Base-by-base conservation (phyloP, 1,140 invertebrate species). In the Apis laboriosa region DNA sequence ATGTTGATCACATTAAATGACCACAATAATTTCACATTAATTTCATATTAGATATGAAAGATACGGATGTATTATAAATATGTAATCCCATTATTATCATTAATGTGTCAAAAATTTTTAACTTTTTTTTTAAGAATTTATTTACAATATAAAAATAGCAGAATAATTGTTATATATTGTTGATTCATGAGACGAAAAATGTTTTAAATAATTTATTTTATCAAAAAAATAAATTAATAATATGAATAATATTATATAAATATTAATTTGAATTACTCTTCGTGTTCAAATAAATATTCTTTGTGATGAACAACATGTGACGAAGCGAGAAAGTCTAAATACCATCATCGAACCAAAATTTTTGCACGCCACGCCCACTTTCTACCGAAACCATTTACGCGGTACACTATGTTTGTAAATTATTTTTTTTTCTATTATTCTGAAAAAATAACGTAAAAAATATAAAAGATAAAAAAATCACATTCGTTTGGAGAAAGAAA, bases 301-400 rank as follows among this genome's bases (percentile, higher is more conserved):
- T 60, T 2, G 3, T 5, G n/a, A 60, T 60, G 12, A 63, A 51
- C 49, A 24, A 55, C 34, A 5, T n/a, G 19, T 13, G 9, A 17
- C 34, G 12, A 13, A 24, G 19, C 2, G 9, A 78, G 56, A 55
- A 58, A 70, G 60, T n/a, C 19, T 15, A 15, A 68, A 58, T 21
- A 77, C 24, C n/a, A 58, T 13, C 15, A 9, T 0, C 2, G 64
- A 21, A n/a, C 3, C 17, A 55, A 77, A 66, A 70, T 82, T 82
- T 60, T 61, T 77, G 13, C 21, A 68, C 80, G 74, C 80, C 80
- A 82, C 80, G 80, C 80, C 80, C 80, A 77, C 24, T 17, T 76
- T 67, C 34, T 34, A 34, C 15, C 9, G 73, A 24, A 76, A 51
- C 24, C 53, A 55, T n/a, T 24, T 9, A 49, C 61, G 19, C 49